These are phyloP conservation scores for Dolichotis patagonum DNA, from an alignment of 2,113 vertebrate species.

Conservation along the genomic window DNA sequence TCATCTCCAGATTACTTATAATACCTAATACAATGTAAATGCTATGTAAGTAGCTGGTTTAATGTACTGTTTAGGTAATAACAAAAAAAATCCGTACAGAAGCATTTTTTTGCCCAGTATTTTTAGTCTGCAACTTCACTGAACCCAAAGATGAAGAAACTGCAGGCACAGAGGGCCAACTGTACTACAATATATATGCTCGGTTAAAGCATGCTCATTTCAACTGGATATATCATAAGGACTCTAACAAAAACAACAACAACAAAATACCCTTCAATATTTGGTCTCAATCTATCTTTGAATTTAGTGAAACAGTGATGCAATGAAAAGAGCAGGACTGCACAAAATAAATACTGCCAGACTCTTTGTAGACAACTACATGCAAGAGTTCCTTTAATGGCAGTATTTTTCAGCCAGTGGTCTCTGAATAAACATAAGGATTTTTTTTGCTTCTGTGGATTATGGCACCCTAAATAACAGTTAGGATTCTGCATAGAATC, in stretches of 20 bases:
- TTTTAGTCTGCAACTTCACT: not conserved
- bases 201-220: not conserved
- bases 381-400: not conserved
- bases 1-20: not conserved
- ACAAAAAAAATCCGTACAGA: not conserved
- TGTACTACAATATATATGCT: not conserved
- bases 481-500: not conserved
- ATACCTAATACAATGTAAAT: no score
- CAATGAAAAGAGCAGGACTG: not conserved
- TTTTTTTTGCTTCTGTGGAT: not conserved
- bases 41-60: not conserved
- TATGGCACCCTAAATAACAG: not conserved
- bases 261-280: not conserved
- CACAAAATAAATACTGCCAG: not conserved
- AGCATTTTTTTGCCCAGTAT: not conserved
- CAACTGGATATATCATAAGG: not conserved
- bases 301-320: not conserved
- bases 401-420: not conserved
- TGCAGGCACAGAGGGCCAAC: rapidly evolving
- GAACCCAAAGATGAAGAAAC: not conserved
- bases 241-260: not conserved
- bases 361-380: not conserved
- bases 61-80: not conserved
- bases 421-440: not conserved
- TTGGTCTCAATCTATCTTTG: not conserved